phyloP scores from a whole-genome alignment of 2,113 vertebrate genomes.

The Cynopterus brachyotis region DNA sequence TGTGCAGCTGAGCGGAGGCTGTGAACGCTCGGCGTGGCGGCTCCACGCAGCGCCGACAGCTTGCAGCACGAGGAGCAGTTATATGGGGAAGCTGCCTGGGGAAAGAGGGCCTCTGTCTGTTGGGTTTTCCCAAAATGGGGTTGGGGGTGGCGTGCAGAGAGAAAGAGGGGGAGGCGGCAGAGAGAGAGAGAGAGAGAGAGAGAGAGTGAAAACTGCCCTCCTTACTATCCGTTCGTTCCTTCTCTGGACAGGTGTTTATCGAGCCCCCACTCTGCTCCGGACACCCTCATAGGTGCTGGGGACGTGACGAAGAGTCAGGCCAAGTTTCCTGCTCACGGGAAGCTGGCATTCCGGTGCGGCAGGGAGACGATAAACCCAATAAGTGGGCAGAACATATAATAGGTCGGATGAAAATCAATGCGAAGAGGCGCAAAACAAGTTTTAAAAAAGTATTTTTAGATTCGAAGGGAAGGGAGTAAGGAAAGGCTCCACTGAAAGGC shows the following conservation, averaged over 20 bases:
- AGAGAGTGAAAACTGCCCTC: background rate
- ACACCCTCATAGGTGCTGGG: fast-evolving
- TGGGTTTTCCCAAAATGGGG: background rate
- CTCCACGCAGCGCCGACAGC: background rate
- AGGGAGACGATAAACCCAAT: background rate
- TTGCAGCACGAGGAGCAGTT: background rate
- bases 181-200: background rate
- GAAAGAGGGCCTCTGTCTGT: background rate
- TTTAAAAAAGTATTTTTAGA: background rate
- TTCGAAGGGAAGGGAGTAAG: background rate
- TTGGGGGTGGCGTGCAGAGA: background rate
- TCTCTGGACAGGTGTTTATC: background rate
- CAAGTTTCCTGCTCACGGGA: fast-evolving
- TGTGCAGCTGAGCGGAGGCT: background rate
- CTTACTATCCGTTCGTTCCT: background rate
- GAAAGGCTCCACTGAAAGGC: background rate
- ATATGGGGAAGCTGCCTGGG: conserved; percentile 23
- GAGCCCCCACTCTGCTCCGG: background rate
- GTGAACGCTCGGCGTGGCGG: conserved; percentile 7
- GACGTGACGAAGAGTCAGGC: background rate
- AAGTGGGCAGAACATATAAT: fast-evolving
- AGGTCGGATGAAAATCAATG: background rate
- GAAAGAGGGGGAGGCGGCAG: background rate
- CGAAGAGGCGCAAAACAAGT: background rate
- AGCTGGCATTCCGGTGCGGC: background rate